Evolutionary conservation across 23 tunicate species (phyloP).

Genomic region (Clavelina lepadiformis): DNA sequence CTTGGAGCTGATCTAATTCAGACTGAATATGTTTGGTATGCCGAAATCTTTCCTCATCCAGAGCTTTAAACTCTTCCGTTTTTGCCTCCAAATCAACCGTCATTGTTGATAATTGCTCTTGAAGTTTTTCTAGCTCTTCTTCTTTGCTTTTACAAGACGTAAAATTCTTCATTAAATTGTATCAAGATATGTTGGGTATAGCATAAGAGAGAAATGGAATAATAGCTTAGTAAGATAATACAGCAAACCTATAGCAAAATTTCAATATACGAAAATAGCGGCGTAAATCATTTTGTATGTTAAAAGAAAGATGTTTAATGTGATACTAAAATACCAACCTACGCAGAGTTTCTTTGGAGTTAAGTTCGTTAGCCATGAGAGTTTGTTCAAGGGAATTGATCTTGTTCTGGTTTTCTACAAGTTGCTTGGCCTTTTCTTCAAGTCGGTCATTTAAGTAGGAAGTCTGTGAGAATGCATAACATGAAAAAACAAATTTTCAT

Average conservation of each 20-base stretch:
- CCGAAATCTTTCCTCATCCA: too few relatives aligned
- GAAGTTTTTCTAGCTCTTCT: slow-evolving; percentile 40
- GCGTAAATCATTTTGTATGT: too few relatives aligned
- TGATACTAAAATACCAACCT: too few relatives aligned
- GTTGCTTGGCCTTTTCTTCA: background rate
- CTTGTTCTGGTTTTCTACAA: slow-evolving; percentile 2
- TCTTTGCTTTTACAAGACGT: slow-evolving; percentile 27
- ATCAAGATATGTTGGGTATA: background rate
- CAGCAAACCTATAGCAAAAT: too few relatives aligned
- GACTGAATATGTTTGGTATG: background rate
- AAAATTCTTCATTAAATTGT: background rate
- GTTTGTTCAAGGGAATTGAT: slow-evolving; percentile 5
- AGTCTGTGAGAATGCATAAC: background rate
- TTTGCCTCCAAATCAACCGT: slow-evolving; percentile 10
- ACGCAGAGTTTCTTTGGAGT: slow-evolving; percentile 24
- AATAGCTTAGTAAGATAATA: too few relatives aligned
- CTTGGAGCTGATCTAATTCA: background rate
- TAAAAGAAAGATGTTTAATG: too few relatives aligned
- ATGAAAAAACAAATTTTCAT: too few relatives aligned
- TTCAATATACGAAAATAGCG: too few relatives aligned
- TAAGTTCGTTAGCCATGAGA: slow-evolving; percentile 23
- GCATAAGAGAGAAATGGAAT: too few relatives aligned
- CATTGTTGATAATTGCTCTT: slow-evolving; percentile 19
- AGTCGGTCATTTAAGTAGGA: background rate
- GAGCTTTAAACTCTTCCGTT: background rate